These are phyloP conservation scores for Nudaria mundana DNA, from an alignment of 2,888 invertebrate species.

Conservation along the genomic window DNA sequence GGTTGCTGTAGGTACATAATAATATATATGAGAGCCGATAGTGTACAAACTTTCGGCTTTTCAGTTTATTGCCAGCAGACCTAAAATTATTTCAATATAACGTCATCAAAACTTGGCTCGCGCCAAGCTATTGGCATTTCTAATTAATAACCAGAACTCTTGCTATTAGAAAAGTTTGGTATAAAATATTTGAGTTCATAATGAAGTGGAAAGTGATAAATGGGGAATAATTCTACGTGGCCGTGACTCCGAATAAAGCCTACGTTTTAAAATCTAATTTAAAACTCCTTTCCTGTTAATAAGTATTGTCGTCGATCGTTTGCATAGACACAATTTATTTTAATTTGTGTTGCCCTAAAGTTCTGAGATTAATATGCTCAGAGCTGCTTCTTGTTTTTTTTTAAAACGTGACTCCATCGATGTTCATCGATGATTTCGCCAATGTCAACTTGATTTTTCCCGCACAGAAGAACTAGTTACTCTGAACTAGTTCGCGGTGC, in stretches of 20 bases:
- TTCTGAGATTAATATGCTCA: no score
- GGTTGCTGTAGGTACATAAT: no score
- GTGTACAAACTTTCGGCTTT: no score
- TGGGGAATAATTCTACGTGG: slow-evolving; percentile 25
- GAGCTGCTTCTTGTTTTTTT: no score
- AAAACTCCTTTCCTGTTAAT: not conserved
- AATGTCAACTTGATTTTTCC: no score
- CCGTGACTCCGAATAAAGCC: slow-evolving; percentile 39
- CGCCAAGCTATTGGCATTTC: slow-evolving; percentile 7
- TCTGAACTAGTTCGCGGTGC: no score
- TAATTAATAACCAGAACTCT: slow-evolving; percentile 12
- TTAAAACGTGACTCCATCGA: no score
- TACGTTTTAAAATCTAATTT: slow-evolving; percentile 30
- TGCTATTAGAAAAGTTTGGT: slow-evolving; percentile 17
- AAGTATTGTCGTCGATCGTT: not conserved
- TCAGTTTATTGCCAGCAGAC: no score
- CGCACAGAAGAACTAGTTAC: no score
- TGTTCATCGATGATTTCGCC: no score
- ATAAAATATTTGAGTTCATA: slow-evolving; percentile 26
- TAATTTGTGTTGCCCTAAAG: not conserved
- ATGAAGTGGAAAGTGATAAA: slow-evolving; percentile 24
- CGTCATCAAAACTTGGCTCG: slow-evolving; percentile 2
- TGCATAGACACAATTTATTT: not conserved
- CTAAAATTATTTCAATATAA: slow-evolving; percentile 6
- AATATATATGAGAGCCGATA: no score